Evolutionary conservation across 2,113 vertebrate species (phyloP), one percentile per base, ranked within the genome.

Genomic region (Argyrosomus japonicus): DNA sequence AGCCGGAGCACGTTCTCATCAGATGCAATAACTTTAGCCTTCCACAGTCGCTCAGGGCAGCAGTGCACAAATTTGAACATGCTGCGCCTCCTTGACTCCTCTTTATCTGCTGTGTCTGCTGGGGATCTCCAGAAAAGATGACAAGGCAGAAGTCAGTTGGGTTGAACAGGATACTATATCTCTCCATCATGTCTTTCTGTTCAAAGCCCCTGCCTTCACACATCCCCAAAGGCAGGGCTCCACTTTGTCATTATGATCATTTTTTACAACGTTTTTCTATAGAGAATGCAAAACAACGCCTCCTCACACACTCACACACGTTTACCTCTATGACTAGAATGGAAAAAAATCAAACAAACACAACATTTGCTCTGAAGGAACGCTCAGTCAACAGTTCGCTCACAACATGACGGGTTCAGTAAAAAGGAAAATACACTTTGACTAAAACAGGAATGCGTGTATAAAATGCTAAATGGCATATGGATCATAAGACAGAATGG

Each of bases 141-240:
- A 65, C 19, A 54, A 75, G 63, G 74, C 51, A 80, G 70, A 50
- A 71, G 53, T 83, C 61, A 68, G 54, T 62, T 50, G 48, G 40
- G 71, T 82, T 70, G 73, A 89, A 91, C 86, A 85, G 82, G 83
- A 93, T 85, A 89, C 86, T 85, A 88, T 86, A 89, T 86, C 84
- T 90, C 83, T 87, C 89, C 13, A 57, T 74, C 73, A 64, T 23
- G 18, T 29, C 25, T 61, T 63, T 40, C 27, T 53, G 43, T 78
- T 81, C 77, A 88, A 88, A 87, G 63, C 77, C 25, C 60, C 71
- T 77, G 47, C 54, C 65, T 84, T 67, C 32, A 68, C 57, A 50
- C 72, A 68, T 80, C 68, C 81, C 47, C 68, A 53, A 40, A 84
- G 83, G 70, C 83, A 85, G 86, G 68, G 71, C 57, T 86, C 72